Evolutionary conservation across 2,797 vertebrate genomes (phyloP).

Genomic region (Eurystomus glaucurus): DNA sequence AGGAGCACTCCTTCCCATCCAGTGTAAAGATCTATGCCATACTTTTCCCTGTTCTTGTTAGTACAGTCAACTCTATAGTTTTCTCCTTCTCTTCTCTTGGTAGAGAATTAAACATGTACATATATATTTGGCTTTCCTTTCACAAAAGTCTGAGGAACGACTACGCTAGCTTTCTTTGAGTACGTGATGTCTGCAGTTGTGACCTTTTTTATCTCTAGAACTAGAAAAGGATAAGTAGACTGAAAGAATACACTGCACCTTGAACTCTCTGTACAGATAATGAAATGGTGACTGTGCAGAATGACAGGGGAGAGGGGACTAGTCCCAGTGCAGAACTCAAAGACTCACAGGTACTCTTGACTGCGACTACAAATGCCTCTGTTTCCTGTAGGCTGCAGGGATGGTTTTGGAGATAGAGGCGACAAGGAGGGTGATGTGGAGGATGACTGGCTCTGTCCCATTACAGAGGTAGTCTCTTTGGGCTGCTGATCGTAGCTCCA

Average conservation of each 20-base stretch:
- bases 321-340: background rate
- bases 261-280: background rate
- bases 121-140: background rate
- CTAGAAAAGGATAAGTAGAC: background rate
- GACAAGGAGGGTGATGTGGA: constrained; percentile 80
- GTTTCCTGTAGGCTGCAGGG: constrained; percentile 65
- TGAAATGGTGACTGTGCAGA: background rate
- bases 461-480: constrained; percentile 73
- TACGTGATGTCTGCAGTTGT: background rate
- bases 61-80: background rate
- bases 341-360: constrained; percentile 85
- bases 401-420: constrained; percentile 82
- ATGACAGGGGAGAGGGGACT: background rate
- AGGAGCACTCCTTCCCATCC: background rate
- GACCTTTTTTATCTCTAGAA: background rate
- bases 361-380: constrained; percentile 80
- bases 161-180: background rate
- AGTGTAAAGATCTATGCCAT: background rate
- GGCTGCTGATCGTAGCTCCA: constrained; percentile 88
- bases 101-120: background rate
- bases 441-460: constrained; percentile 81
- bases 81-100: background rate
- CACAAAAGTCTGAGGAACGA: background rate
- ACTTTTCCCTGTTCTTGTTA: background rate
- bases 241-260: background rate